A percentile compares a stretch with the other conserved stretches of the same genome.
phyloP scores from a whole-genome alignment of 2,113 vertebrate genomes.

The Castor canadensis region DNA sequence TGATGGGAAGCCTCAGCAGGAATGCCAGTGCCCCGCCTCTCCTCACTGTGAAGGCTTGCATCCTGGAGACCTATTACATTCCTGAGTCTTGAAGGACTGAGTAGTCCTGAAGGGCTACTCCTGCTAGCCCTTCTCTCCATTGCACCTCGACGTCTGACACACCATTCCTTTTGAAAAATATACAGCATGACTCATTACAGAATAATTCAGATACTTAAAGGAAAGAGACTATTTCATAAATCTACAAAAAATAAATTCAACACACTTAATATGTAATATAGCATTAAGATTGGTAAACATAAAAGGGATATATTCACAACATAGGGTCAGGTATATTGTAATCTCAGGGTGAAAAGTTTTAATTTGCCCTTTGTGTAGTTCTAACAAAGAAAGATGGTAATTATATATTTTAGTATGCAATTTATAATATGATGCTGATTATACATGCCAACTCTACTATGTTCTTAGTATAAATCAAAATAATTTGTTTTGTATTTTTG shows the following conservation, averaged over 20 bases:
- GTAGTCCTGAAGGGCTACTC: too few relatives aligned
- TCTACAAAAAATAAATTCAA: constrained; percentile 26
- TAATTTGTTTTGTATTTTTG: neutral
- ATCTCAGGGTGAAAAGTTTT: neutral
- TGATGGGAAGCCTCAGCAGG: neutral
- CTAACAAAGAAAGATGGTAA: neutral
- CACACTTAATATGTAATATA: neutral
- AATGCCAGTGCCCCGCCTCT: neutral
- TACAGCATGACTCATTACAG: neutral
- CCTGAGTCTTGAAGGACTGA: too few relatives aligned
- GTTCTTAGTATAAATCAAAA: neutral
- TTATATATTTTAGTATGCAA: neutral
- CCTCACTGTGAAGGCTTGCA: neutral
- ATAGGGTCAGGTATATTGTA: neutral
- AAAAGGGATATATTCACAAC: neutral
- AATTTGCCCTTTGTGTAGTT: neutral
- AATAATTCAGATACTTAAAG: neutral
- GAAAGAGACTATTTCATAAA: neutral
- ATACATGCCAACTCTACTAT: neutral
- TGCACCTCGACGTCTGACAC: neutral
- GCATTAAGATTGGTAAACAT: neutral
- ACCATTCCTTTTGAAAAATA: neutral
- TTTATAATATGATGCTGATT: neutral
- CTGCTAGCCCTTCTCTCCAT: neutral
- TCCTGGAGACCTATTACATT: neutral